These are phyloP conservation scores for Aurelia sp. DNA, from an alignment of 30 jellyfish, hydroid and myxozoan species.

Conservation along the genomic window DNA sequence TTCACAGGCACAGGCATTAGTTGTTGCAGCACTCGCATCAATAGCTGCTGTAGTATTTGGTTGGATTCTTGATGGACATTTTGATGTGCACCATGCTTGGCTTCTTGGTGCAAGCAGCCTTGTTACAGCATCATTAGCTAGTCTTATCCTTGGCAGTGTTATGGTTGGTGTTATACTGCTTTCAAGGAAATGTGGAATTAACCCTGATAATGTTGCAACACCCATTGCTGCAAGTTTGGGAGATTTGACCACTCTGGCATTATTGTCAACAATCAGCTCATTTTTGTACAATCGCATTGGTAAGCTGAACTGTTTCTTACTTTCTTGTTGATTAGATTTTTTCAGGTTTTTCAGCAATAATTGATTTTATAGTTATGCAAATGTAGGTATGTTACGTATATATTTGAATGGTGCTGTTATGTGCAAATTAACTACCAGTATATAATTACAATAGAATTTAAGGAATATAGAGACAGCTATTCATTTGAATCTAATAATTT, in stretches of 20 bases:
- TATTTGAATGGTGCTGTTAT: too few relatives aligned
- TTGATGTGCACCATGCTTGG: constrained; percentile 91
- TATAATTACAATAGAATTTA: too few relatives aligned
- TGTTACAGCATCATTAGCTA: constrained; percentile 94
- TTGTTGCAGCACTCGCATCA: constrained; percentile 96
- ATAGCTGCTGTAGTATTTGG: constrained; percentile 93
- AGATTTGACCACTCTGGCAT: constrained; percentile 93
- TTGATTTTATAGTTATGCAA: too few relatives aligned
- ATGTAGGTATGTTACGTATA: too few relatives aligned
- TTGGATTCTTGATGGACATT: constrained; percentile 85
- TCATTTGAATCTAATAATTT: too few relatives aligned
- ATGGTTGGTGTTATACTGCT: constrained; percentile 88
- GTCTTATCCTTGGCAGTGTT: constrained; percentile 87
- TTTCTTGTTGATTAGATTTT: neutral
- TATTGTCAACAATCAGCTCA: constrained; percentile 81
- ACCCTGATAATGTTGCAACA: constrained; percentile 98
- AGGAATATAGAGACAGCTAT: too few relatives aligned
- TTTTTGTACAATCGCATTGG: constrained; percentile 85
- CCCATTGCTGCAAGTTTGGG: constrained; percentile 99
- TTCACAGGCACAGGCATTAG: constrained; percentile 94
- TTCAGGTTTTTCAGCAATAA: too few relatives aligned
- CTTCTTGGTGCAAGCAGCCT: constrained; percentile 94
- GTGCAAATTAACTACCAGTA: too few relatives aligned
- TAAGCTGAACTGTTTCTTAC: constrained; percentile 10
- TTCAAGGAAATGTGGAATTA: constrained; percentile 79